These are phyloP conservation scores for Melanotus villosus DNA, from an alignment of 2,888 invertebrate genomes.

Conservation along the genomic window DNA sequence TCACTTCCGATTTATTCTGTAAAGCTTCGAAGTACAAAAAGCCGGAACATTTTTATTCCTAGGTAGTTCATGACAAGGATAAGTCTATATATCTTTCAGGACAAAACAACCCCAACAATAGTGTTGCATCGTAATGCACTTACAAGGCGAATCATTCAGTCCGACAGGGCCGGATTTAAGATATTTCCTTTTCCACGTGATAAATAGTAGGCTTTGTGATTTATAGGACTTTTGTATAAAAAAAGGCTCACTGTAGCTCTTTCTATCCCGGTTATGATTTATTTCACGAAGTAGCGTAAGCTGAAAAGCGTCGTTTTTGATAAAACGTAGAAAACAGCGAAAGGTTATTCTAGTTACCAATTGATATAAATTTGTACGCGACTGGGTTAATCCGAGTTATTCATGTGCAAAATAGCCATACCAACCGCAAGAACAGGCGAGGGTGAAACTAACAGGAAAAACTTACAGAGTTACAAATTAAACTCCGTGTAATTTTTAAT, in stretches of 20 bases:
- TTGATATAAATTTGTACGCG: background rate
- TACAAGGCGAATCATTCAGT: conserved; percentile 35
- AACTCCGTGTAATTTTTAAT: background rate
- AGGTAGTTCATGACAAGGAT: conserved; percentile 19
- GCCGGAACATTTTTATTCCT: conserved; percentile 18
- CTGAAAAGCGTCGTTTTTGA: background rate
- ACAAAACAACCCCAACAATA: conserved; percentile 34
- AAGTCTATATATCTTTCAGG: conserved; percentile 29
- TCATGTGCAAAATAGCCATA: background rate
- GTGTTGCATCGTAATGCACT: conserved; percentile 37
- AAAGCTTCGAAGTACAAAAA: conserved; percentile 7
- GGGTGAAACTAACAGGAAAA: background rate
- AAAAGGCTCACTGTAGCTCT: conserved; percentile 16
- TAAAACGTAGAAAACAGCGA: background rate
- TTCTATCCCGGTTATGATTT: conserved; percentile 36
- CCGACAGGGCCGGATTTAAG: conserved; percentile 40
- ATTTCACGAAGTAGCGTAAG: conserved; percentile 21
- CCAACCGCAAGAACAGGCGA: background rate
- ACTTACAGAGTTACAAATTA: conserved; percentile 9
- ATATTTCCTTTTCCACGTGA: conserved; percentile 40
- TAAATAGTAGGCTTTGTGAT: conserved; percentile 38
- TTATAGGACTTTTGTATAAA: conserved; percentile 23
- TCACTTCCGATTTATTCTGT: conserved; percentile 22
- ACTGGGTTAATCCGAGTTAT: background rate
- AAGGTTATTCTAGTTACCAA: background rate